These are phyloP conservation scores for Cantharis lateralis DNA, from an alignment of 2,888 invertebrate genomes.

Conservation along the genomic window DNA sequence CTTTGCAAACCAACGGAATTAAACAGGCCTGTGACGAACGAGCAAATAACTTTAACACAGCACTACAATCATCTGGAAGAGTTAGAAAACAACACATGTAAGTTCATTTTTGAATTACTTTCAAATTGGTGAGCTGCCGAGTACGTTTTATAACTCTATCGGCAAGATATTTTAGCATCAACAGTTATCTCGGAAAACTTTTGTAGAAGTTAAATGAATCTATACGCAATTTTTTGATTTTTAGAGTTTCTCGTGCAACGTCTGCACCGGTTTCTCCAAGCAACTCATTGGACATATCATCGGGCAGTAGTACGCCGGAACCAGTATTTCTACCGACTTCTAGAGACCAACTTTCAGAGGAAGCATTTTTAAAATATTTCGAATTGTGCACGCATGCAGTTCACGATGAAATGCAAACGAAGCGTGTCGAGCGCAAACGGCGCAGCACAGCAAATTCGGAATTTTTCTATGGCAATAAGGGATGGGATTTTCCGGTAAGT, in stretches of 20 bases:
- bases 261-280: conserved; percentile 25
- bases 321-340: conserved; percentile 42
- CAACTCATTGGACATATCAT: conserved; percentile 48
- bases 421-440: conserved; percentile 59
- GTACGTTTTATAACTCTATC: too few species aligned
- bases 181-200: too few species aligned
- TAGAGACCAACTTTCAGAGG: conserved; percentile 52
- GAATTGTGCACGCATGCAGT: conserved; percentile 58
- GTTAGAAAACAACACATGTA: conserved; percentile 55
- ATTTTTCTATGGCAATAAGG: conserved; percentile 59
- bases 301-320: conserved; percentile 47
- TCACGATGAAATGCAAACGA: conserved; percentile 59
- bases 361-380: conserved; percentile 55
- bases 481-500: conserved; percentile 46
- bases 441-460: conserved; percentile 62
- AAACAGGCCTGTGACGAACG: conserved; percentile 51
- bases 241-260: conserved; percentile 7
- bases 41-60: conserved; percentile 48
- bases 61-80: conserved; percentile 47
- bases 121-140: too few species aligned
- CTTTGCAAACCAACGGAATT: conserved; percentile 43
- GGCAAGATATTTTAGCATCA: too few species aligned
- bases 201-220: not conserved
- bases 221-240: not conserved
- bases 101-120: conserved; percentile 29